Evolutionary conservation across 2,888 invertebrate species (phyloP), one percentile per base, ranked within the genome.

Genomic region (Folsomia manolachei): DNA sequence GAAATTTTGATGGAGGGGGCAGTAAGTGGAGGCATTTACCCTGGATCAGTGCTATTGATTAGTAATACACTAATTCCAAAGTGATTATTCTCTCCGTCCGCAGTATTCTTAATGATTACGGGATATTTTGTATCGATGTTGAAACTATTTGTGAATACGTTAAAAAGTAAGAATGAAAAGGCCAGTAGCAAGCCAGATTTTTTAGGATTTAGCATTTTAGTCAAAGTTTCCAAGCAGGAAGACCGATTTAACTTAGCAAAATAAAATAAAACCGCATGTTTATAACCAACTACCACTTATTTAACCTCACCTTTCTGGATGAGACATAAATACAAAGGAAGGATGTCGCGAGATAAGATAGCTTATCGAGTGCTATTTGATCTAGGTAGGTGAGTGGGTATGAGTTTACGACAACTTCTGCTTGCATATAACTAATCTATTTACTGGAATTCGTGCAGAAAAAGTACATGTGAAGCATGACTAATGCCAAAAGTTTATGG

Each of bases 41-140:
- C 39, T 39, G 39, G 39, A 14, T 14, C 26, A 21, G 60, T 62
- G 7, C 27, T 25, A 18, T 68, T 73, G 7, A 73, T 53, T 18
- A 73, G 51, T n/a, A 26, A 18, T 19, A 73, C 70, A 25, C 63
- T 73, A 1, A 70, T 66, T 23, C 73, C 73, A 65, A 73, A 73
- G 11, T 70, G 63, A 23, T 68, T 66, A 27, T 70, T 66, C 2
- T 11, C 0, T 7, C 18, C 27, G 18, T 60, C 60, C 9, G 23
- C 19, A 2, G 23, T 1, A 9, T 70, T 70, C 9, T 21, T 21
- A 21, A 70, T 63, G 9, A 70, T 70, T 23, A 70, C 26, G 39
- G 70, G 70, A 53, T 70, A 70, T 9, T 26, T 18, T 4, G 24
- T 24, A 24, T 70, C 70, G 25, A 70, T 14, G 26, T 70, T 39